Percentiles rank a stretch among this genome's conserved stretches.
Conservation (phyloP, 1,140 invertebrate genomes). For the Ridgeia piscesae region DNA sequence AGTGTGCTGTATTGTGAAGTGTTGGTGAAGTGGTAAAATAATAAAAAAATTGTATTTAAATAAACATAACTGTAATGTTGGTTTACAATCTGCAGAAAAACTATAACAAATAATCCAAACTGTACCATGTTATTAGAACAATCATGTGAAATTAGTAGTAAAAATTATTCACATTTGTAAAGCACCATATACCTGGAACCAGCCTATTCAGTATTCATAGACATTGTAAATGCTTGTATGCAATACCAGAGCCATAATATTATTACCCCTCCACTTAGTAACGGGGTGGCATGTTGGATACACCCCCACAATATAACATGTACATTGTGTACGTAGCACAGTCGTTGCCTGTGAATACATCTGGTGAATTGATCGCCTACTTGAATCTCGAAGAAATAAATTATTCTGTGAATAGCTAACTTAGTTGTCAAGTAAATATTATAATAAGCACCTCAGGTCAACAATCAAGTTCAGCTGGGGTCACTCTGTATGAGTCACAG, state of each 20-base stretch:
- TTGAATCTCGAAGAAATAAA: background rate
- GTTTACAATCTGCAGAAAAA: background rate
- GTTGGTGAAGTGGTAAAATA: background rate
- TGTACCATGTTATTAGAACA: background rate
- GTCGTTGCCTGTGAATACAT: background rate
- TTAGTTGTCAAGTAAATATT: background rate
- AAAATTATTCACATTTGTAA: too few relatives aligned
- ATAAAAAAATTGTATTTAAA: background rate
- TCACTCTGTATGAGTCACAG: background rate
- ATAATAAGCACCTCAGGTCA: background rate
- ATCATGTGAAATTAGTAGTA: background rate
- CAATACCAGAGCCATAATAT: too few relatives aligned
- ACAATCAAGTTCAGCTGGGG: background rate
- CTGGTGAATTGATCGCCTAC: background rate
- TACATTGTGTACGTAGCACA: background rate
- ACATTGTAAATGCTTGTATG: too few relatives aligned
- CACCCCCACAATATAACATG: background rate
- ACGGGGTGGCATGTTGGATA: background rate
- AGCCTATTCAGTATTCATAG: too few relatives aligned
- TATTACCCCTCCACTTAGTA: background rate
- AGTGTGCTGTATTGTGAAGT: background rate
- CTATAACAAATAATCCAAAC: background rate
- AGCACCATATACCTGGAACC: too few relatives aligned
- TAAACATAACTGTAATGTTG: background rate
- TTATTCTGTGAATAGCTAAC: background rate